Evolutionary conservation across 1,140 invertebrate genomes (phyloP).

Genomic region (Tachypleus tridentatus): DNA sequence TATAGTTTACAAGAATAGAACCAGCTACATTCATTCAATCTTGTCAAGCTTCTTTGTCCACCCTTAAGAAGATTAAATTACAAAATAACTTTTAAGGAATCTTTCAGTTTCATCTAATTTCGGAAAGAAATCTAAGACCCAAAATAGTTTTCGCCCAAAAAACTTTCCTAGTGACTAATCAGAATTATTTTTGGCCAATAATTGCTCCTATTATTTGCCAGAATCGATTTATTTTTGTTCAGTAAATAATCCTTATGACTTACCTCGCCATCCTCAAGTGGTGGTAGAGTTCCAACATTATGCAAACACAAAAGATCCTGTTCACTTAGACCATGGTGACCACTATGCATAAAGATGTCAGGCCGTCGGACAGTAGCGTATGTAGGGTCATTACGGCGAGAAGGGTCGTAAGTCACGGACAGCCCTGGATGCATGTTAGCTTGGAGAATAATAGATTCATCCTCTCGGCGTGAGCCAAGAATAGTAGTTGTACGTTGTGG

Average conservation of each 20-base stretch:
- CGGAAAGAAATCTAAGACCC: no score
- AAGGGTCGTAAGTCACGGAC: conserved; percentile 13
- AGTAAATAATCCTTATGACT: conserved; percentile 9
- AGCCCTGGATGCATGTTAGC: conserved; percentile 31
- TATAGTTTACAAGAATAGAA: no score
- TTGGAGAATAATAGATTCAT: conserved; percentile 40
- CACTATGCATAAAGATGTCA: conserved; percentile 44
- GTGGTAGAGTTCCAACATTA: conserved; percentile 32
- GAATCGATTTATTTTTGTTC: no score
- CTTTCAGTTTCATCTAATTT: no score
- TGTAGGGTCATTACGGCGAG: conserved; percentile 23
- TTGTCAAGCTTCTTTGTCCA: no score
- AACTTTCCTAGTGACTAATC: no score
- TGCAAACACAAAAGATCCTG: conserved; percentile 40
- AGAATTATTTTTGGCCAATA: no score
- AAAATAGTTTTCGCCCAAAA: no score
- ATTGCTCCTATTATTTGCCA: no score
- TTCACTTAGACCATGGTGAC: conserved; percentile 39
- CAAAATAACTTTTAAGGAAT: no score
- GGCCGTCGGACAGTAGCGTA: conserved; percentile 36
- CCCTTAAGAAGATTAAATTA: no score
- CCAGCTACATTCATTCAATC: no score
- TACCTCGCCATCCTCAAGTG: conserved; percentile 57
- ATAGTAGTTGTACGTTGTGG: conserved; percentile 26
- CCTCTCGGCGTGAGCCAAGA: conserved; percentile 36